Evolutionary conservation across 2,888 invertebrate species (phyloP).

Genomic region (Bombylius major): DNA sequence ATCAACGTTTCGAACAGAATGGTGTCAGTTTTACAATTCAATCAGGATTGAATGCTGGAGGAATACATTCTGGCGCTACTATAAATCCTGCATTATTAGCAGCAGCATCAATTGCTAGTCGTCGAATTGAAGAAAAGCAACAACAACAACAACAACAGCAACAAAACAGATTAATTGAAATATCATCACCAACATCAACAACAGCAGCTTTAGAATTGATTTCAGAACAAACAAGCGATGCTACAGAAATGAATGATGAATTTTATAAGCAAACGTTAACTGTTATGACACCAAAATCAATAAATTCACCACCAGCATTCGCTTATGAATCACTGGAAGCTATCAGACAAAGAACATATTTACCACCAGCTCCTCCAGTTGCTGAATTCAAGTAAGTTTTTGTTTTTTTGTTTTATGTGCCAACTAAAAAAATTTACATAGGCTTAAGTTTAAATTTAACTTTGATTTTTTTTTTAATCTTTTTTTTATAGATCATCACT

Average conservation of each 20-base stretch:
- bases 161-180: constrained; percentile 21
- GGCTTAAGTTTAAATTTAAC: not conserved
- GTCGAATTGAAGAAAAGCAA: constrained; percentile 22
- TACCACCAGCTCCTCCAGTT: constrained; percentile 29
- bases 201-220: constrained; percentile 9
- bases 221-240: constrained; percentile 1
- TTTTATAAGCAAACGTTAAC: constrained; percentile 10
- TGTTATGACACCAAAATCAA: not conserved
- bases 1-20: constrained; percentile 14
- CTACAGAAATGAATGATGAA: constrained; percentile 6
- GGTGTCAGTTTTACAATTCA: constrained; percentile 9
- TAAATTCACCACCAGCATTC: constrained; percentile 14
- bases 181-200: constrained; percentile 12
- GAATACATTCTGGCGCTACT: constrained; percentile 17
- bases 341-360: constrained; percentile 24
- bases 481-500: constrained; percentile 23
- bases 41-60: constrained; percentile 1
- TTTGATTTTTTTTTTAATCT: not conserved
- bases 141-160: constrained; percentile 23
- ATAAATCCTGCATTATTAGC: constrained; percentile 36
- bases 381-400: constrained; percentile 32
- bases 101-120: constrained; percentile 32
- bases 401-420: not conserved
- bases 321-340: constrained; percentile 19
- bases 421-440: not conserved